Evolutionary conservation across 2,888 invertebrate species (phyloP).

Genomic region (Blera fallax): DNA sequence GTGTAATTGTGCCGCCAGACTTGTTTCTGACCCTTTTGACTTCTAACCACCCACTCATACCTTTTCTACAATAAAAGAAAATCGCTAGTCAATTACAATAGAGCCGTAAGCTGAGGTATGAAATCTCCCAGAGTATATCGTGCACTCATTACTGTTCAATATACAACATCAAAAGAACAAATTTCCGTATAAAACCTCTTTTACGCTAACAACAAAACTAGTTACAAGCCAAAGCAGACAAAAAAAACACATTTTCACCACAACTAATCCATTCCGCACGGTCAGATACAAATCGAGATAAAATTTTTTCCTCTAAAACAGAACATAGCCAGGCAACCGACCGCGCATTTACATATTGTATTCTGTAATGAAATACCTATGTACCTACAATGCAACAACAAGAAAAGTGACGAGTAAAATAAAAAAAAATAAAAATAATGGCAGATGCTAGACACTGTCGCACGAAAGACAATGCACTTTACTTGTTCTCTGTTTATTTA

Average conservation of each 20-base stretch:
- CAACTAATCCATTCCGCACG: slow-evolving; percentile 22
- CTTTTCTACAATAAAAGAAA: neutral
- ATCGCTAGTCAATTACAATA: neutral
- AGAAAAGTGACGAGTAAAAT: slow-evolving; percentile 2
- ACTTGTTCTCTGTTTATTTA: slow-evolving; percentile 8
- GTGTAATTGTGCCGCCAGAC: neutral
- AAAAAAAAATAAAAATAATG: neutral
- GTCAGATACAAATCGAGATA: slow-evolving; percentile 28
- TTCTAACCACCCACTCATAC: neutral
- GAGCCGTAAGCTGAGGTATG: neutral
- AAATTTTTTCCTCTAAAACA: slow-evolving; percentile 30
- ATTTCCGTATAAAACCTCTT: neutral
- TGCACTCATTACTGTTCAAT: neutral
- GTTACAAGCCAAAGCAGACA: neutral
- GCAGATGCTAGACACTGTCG: slow-evolving; percentile 9
- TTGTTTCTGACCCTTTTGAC: neutral
- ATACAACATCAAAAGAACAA: neutral
- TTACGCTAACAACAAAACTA: neutral
- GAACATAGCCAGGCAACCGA: neutral
- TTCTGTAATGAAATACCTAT: slow-evolving; percentile 7
- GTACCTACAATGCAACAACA: neutral
- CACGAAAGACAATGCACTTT: slow-evolving; percentile 46
- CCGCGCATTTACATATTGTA: slow-evolving; percentile 6
- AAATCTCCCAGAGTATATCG: neutral
- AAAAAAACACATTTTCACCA: slow-evolving; percentile 9